A percentile compares a stretch with the other conserved stretches of the same genome.
Conservation (phyloP, 2,888 invertebrate species). For the Boloria euphrosyne region DNA sequence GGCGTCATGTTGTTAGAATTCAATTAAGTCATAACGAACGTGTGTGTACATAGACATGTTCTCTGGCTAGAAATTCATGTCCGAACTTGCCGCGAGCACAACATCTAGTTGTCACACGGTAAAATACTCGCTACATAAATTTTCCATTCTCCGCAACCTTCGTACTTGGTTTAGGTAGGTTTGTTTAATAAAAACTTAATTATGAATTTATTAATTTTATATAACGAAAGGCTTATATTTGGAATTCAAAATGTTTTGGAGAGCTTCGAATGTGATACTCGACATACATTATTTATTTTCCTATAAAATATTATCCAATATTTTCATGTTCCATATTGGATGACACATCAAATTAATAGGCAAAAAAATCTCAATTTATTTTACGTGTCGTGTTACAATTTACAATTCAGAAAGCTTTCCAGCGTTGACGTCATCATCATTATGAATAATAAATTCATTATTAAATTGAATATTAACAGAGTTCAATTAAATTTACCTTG, state of each 20-base stretch:
- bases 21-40: constrained; percentile 44
- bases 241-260: too few relatives aligned
- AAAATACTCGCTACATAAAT: constrained; percentile 3
- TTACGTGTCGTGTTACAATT: constrained; percentile 9
- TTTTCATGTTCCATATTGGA: too few relatives aligned
- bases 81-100: constrained; percentile 7
- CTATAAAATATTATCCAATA: too few relatives aligned
- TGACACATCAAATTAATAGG: too few relatives aligned
- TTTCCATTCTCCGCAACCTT: neutral
- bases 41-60: constrained; percentile 21
- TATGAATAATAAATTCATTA: too few relatives aligned
- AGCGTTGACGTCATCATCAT: too few relatives aligned
- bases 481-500: constrained; percentile 3
- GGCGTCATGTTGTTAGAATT: constrained; percentile 44
- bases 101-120: constrained; percentile 1
- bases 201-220: neutral
- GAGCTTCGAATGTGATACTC: too few relatives aligned
- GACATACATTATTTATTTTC: too few relatives aligned
- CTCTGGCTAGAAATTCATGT: constrained; percentile 18
- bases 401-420: too few relatives aligned
- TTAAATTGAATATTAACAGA: too few relatives aligned
- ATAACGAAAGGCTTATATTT: too few relatives aligned
- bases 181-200: constrained; percentile 2
- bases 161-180: neutral
- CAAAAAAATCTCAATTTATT: too few relatives aligned